phyloP scores from a whole-genome alignment of 2,888 invertebrate genomes.

The Matsumyia berberina region DNA sequence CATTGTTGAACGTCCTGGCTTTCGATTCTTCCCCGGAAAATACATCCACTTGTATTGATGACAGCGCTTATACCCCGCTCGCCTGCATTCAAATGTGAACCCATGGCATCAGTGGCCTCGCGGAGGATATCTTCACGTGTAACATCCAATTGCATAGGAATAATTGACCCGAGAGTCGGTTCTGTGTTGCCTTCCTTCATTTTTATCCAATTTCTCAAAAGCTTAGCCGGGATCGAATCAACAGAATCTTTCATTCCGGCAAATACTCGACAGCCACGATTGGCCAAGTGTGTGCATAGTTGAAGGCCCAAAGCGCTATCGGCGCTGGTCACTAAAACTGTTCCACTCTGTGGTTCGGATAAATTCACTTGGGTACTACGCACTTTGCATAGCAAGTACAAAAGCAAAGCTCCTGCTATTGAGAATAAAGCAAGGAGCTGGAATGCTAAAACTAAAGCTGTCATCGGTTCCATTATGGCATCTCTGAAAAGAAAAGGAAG shows the following conservation, averaged over 20 bases:
- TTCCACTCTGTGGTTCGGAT: slow-evolving; percentile 86
- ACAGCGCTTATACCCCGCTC: slow-evolving; percentile 93
- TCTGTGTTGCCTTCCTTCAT: slow-evolving; percentile 85
- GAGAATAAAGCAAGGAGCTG: slow-evolving; percentile 92
- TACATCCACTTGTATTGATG: slow-evolving; percentile 92
- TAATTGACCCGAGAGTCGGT: slow-evolving; percentile 86
- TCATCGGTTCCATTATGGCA: slow-evolving; percentile 91
- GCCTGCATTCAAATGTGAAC: slow-evolving; percentile 92
- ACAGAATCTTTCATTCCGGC: slow-evolving; percentile 88
- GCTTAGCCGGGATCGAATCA: slow-evolving; percentile 87
- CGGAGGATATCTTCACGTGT: slow-evolving; percentile 92
- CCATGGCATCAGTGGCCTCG: slow-evolving; percentile 91
- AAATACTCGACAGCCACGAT: slow-evolving; percentile 91
- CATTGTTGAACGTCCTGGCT: slow-evolving; percentile 87
- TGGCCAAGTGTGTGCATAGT: slow-evolving; percentile 89
- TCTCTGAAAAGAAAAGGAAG: slow-evolving; percentile 78
- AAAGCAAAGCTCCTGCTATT: slow-evolving; percentile 92
- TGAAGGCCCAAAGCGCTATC: slow-evolving; percentile 92
- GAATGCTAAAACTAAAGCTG: slow-evolving; percentile 91
- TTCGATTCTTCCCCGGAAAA: slow-evolving; percentile 89
- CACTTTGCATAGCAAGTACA: slow-evolving; percentile 91
- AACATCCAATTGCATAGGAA: slow-evolving; percentile 91
- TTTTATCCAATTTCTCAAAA: slow-evolving; percentile 87
- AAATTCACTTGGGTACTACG: slow-evolving; percentile 86
- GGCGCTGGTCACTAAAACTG: slow-evolving; percentile 91